Evolutionary conservation across 2,888 invertebrate genomes (phyloP), one percentile per base, ranked within the genome.

Genomic region (Drosophila diplacantha): DNA sequence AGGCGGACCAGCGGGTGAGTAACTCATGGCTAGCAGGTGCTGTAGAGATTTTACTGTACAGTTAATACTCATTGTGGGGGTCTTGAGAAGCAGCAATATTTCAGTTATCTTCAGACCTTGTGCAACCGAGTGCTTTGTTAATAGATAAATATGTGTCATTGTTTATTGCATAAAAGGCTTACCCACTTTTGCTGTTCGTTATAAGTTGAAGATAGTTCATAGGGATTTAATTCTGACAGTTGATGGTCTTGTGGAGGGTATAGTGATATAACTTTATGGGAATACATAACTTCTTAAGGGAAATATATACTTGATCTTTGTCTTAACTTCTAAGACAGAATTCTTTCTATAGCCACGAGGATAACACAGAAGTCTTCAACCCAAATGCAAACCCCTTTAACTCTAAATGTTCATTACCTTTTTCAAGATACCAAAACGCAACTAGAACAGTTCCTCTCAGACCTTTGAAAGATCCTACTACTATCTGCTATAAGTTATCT

Each of bases 1-100:
- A 0, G 75, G 49, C 16, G 75, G 73, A 52, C 68, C 73, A 47
- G 79, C 71, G 52, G 79, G 79, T 72, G 50, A 69, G 74, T 64
- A 35, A 5, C 4, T 18, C 18, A 43, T 43, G 2, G 4, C 12
- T 43, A 26, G 16, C 4, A 7, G n/a, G 1, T 3, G 6, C 6
- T 26, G 1, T 2, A 26, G 8, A 18, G 11, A 29, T 18, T 18
- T 7, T 8, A 43, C 11, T 12, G 3, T 26, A 9, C 2, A 6
- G 0, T n/a, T 43, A 26, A 11, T 16, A 6, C 24, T 1, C 2
- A 8, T 3, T 9, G 22, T 2, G 4, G 14, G 12, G 22, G 9
- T n/a, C 26, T 16, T 7, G 4, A 16, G 11, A 16, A 44, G 16
- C 0, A 7, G 16, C 12, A 2, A 8, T 12, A 14, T 4, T 18